phyloP scores from a whole-genome alignment of 2,113 vertebrate species.

The Calonectris borealis region DNA sequence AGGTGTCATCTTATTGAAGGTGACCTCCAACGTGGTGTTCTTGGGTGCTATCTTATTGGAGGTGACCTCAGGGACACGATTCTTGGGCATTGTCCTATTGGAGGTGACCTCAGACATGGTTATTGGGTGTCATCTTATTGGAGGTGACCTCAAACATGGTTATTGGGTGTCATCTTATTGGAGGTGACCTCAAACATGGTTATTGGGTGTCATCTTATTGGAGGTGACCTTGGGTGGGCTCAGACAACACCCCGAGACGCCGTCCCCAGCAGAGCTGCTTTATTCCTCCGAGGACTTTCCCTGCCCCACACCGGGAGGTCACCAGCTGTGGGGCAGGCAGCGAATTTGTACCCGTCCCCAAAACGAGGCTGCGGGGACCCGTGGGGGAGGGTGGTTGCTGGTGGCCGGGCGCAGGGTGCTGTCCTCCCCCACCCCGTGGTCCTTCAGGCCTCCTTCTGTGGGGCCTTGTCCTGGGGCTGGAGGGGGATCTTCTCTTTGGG shows the following conservation, averaged over 20 bases:
- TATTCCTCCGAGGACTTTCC: background rate
- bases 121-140: background rate
- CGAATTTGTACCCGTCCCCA: accelerated
- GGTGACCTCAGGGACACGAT: background rate
- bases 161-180: background rate
- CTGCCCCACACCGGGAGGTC: background rate
- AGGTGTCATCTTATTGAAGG: no score
- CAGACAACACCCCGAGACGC: background rate
- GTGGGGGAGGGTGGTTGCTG: background rate
- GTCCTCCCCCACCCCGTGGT: background rate
- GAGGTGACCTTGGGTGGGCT: background rate
- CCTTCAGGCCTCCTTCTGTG: constrained; percentile 25
- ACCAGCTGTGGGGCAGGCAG: background rate
- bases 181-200: background rate
- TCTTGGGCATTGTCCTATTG: no score
- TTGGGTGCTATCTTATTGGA: background rate
- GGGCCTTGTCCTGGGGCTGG: constrained; percentile 12
- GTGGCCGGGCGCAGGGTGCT: accelerated
- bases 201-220: no score
- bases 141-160: accelerated
- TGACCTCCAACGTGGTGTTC: accelerated
- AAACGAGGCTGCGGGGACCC: background rate
- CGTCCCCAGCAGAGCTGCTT: background rate
- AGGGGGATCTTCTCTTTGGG: constrained; percentile 55
- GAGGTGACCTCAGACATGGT: no score